Evolutionary conservation across 2,113 vertebrate species (phyloP).

Genomic region (Daboia siamensis): DNA sequence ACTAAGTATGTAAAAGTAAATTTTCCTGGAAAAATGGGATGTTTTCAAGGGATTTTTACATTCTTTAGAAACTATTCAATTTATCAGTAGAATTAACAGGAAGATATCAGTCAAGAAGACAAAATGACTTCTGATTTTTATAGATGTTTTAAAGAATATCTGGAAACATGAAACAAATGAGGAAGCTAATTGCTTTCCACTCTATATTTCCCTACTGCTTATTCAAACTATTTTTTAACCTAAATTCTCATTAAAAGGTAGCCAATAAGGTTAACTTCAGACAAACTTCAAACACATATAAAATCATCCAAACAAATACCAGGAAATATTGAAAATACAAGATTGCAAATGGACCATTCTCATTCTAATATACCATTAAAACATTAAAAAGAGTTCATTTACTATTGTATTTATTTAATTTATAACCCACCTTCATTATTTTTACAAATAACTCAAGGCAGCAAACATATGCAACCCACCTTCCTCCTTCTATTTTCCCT

Average conservation of each 20-base stretch:
- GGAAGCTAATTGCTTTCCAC: neutral
- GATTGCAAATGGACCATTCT: neutral
- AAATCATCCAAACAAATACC: neutral
- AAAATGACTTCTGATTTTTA: neutral
- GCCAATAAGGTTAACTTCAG: neutral
- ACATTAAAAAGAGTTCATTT: neutral
- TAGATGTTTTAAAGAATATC: neutral
- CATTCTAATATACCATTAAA: neutral
- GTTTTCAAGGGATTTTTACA: conserved; percentile 17
- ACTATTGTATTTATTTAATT: neutral
- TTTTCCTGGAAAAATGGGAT: conserved; percentile 5
- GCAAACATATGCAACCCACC: neutral
- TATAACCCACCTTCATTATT: neutral
- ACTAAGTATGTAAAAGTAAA: neutral
- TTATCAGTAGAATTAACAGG: conserved; percentile 21
- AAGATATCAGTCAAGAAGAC: neutral
- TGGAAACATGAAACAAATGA: neutral
- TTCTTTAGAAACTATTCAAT: conserved; percentile 2
- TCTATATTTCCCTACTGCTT: conserved; percentile 20
- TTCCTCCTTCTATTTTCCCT: neutral
- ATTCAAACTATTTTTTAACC: neutral
- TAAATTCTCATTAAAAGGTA: neutral
- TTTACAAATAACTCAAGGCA: neutral
- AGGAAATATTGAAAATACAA: neutral
- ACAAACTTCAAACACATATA: neutral